These are phyloP conservation scores for Periplaneta americana DNA, from an alignment of 1,140 invertebrate genomes.

Conservation along the genomic window DNA sequence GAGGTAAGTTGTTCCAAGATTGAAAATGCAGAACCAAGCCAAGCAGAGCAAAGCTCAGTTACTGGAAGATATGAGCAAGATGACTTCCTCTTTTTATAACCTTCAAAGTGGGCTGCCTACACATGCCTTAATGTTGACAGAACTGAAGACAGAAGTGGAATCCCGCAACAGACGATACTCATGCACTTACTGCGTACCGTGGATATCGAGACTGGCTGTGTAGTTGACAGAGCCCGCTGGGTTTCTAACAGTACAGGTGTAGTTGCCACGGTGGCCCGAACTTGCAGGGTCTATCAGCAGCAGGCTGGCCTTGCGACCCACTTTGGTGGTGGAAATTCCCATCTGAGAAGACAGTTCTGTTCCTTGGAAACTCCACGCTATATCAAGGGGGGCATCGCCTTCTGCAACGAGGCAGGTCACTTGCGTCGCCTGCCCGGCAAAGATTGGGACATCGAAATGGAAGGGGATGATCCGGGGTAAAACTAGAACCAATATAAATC, in stretches of 20 bases:
- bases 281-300: constrained; percentile 70
- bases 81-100: not conserved
- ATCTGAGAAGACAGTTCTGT: constrained; percentile 25
- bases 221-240: constrained; percentile 57
- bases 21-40: not conserved
- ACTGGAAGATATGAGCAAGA: not conserved
- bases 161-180: not conserved
- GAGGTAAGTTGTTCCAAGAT: not conserved
- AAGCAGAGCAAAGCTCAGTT: not conserved
- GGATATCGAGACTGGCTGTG: constrained; percentile 40
- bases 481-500: constrained; percentile 39
- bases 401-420: constrained; percentile 66
- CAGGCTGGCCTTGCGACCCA: constrained; percentile 63
- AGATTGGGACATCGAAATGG: constrained; percentile 38
- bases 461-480: constrained; percentile 52
- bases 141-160: not conserved
- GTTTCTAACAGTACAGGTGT: constrained; percentile 72
- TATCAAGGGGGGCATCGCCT: constrained; percentile 63
- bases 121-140: not conserved
- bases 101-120: not conserved
- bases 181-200: not conserved
- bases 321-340: constrained; percentile 40
- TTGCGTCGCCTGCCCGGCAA: constrained; percentile 68
- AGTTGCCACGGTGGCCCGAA: constrained; percentile 70
- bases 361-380: constrained; percentile 63